Evolutionary conservation across 2,888 invertebrate genomes (phyloP).

Genomic region (Drosophila leonis): DNA sequence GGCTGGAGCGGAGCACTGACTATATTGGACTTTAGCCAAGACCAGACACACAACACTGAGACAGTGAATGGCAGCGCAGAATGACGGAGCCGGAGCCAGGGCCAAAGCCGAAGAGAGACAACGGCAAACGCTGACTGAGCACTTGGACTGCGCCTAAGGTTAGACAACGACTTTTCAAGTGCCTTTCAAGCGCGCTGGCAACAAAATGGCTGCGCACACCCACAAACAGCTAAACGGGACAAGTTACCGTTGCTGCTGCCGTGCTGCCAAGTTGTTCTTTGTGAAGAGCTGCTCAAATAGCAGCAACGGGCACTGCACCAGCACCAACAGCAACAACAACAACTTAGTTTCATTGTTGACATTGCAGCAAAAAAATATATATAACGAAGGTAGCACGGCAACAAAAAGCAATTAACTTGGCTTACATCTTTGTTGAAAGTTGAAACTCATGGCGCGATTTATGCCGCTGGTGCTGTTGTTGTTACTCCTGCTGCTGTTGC

Average conservation of each 20-base stretch:
- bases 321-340: constrained; percentile 23
- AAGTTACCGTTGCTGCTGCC: constrained; percentile 35
- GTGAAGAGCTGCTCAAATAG: constrained; percentile 78
- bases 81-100: neutral
- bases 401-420: constrained; percentile 80
- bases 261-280: constrained; percentile 71
- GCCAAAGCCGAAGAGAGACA: neutral
- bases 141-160: constrained; percentile 59
- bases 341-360: constrained; percentile 78
- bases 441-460: constrained; percentile 78
- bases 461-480: constrained; percentile 56
- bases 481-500: neutral
- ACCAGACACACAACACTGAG: constrained; percentile 16
- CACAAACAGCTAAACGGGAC: constrained; percentile 48
- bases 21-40: constrained; percentile 41
- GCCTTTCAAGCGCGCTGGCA: constrained; percentile 52
- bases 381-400: constrained; percentile 62
- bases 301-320: constrained; percentile 51
- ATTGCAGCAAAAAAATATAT: constrained; percentile 64
- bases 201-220: constrained; percentile 71
- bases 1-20: neutral
- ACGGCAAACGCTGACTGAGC: constrained; percentile 28
- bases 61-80: constrained; percentile 14
- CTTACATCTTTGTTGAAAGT: constrained; percentile 80
- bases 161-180: constrained; percentile 66